Evolutionary conservation across 2,888 invertebrate genomes (phyloP), one percentile per base, ranked within the genome.

Genomic region (Acleris cristana): DNA sequence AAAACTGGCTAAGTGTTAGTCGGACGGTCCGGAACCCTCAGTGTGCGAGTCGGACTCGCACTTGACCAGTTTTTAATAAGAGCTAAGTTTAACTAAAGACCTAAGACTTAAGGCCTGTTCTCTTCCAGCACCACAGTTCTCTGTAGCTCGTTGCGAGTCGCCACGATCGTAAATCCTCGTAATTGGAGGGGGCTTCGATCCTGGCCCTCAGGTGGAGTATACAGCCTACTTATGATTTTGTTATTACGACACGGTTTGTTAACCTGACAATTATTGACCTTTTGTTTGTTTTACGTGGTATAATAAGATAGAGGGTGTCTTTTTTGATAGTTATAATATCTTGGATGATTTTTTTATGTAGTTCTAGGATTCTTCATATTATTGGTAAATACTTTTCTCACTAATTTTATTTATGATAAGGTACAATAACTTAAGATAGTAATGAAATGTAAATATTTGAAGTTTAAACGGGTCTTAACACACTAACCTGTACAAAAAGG

Each of bases 121-220:
- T 60, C 49, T 63, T 57, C 62, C 21, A 40, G 70, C 23, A 7
- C 55, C 70, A 59, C 18, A n/a, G 56, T 53, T 44, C 23, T 54
- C 67, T 54, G 34, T 53, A 64, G 64, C 70, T 75, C 74, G 69
- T 72, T 67, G 77, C 76, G 78, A 77, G 78, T 80, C 79, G 77
- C 77, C 73, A 70, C 72, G 77, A 72, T 76, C 82, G 80, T 86
- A 86, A 85, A 86, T 86, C 85, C 76, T 71, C 69, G 79, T 86
- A 86, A 86, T 86, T 86, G 85, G 84, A 82, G 79, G 76, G 75
- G 69, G 73, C 76, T 70, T 74, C 74, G 76, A 76, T 74, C 67
- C 62, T 48, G 64, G 56, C 66, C 65, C 61, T 62, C 67, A 67
- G 62, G 62, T 64, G 57, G 30, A 64, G 64, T 63, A 54, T 67